Conservation (phyloP, 2,797 vertebrate species). For the Alouatta caraya region DNA sequence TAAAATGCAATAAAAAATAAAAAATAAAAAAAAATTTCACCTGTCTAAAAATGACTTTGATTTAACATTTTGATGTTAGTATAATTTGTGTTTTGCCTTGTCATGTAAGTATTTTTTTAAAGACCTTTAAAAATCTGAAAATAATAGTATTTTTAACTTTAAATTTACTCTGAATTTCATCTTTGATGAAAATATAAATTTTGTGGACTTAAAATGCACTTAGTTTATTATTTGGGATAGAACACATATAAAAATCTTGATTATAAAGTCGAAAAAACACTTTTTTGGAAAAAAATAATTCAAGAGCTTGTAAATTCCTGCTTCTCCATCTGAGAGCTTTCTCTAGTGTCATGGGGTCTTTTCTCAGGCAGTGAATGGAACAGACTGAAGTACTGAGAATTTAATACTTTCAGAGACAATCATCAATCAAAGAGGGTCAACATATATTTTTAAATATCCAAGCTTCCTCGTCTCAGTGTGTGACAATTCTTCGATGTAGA, state of each 20-base stretch:
- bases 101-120: not conserved
- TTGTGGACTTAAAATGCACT: not conserved
- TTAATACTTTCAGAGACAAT: not conserved
- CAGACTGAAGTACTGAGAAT: not conserved
- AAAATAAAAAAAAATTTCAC: not conserved
- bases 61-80: not conserved
- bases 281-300: not conserved
- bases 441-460: not conserved
- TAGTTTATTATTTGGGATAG: not conserved
- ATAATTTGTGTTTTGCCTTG: not conserved
- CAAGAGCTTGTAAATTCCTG: not conserved
- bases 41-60: not conserved
- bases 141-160: not conserved
- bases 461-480: not conserved
- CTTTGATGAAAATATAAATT: not conserved
- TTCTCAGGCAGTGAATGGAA: not conserved
- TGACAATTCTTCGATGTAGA: not conserved
- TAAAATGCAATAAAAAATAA: too few relatives aligned
- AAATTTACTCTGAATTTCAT: not conserved
- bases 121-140: not conserved
- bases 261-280: not conserved
- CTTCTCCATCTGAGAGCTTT: not conserved
- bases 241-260: not conserved
- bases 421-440: not conserved
- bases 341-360: not conserved